Conservation (phyloP, 2,888 invertebrate genomes). For the Melolontha melolontha region DNA sequence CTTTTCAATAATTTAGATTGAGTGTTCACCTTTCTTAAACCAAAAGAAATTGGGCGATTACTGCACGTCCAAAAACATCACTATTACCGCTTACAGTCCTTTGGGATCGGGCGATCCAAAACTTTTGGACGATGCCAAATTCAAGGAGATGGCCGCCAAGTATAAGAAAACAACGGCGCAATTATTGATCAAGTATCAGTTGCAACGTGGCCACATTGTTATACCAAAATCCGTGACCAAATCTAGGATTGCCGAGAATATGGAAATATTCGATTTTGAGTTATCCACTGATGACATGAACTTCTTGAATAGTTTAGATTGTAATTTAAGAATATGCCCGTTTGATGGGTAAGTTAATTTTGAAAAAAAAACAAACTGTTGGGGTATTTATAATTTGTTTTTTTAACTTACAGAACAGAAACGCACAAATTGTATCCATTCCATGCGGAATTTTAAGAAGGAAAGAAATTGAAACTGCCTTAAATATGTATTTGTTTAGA, state of each 20-base stretch:
- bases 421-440: too few relatives aligned
- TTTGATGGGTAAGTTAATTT: conserved; percentile 42
- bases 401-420: background rate
- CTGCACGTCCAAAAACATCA: conserved; percentile 73
- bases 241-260: conserved; percentile 75
- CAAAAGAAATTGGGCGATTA: conserved; percentile 76
- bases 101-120: conserved; percentile 76
- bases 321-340: conserved; percentile 45
- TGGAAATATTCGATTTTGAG: conserved; percentile 81
- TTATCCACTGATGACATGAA: conserved; percentile 76
- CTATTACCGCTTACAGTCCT: conserved; percentile 83
- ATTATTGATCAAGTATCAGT: conserved; percentile 73
- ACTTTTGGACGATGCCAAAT: conserved; percentile 77
- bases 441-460: too few relatives aligned
- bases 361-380: background rate
- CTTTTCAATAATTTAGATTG: conserved; percentile 71
- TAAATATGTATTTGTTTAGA: too few relatives aligned
- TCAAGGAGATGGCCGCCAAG: conserved; percentile 72
- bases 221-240: conserved; percentile 87
- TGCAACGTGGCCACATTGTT: conserved; percentile 78
- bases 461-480: too few relatives aligned
- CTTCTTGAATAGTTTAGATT: conserved; percentile 75
- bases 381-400: background rate
- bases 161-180: conserved; percentile 78
- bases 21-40: conserved; percentile 68